Evolutionary conservation across 2,113 vertebrate species (phyloP).

Genomic region (Acrocephalus arundinaceus): DNA sequence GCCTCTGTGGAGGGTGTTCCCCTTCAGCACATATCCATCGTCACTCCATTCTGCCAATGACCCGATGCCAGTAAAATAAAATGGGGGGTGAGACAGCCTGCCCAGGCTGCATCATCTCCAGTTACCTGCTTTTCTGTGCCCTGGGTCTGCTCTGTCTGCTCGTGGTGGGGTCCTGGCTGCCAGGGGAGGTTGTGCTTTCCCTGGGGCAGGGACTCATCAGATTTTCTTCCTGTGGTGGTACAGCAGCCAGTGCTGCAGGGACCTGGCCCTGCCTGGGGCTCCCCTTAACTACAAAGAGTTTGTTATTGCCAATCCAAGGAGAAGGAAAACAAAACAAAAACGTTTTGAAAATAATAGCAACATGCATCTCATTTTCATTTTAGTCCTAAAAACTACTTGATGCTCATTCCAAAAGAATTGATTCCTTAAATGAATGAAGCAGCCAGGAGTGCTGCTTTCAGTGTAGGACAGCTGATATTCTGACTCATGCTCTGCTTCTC

Average conservation of each 20-base stretch:
- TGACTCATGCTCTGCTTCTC: constrained; percentile 28
- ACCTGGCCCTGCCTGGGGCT: background rate
- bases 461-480: background rate
- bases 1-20: background rate
- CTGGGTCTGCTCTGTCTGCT: background rate
- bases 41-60: background rate
- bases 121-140: background rate
- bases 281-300: background rate
- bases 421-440: constrained; percentile 48
- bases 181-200: background rate
- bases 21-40: background rate
- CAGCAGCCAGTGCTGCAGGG: background rate
- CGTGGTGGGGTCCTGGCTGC: background rate
- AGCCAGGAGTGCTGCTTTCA: background rate
- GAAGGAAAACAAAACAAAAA: background rate
- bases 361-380: background rate
- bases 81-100: background rate
- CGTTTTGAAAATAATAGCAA: constrained; percentile 2
- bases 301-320: background rate
- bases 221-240: background rate
- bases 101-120: background rate
- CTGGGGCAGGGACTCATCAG: background rate
- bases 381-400: constrained; percentile 5
- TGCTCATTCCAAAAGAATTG: constrained; percentile 12
- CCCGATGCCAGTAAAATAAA: background rate